A percentile compares a stretch with the other conserved stretches of the same genome.
Conservation (phyloP, 2,113 vertebrate species). For the Felis catus region DNA sequence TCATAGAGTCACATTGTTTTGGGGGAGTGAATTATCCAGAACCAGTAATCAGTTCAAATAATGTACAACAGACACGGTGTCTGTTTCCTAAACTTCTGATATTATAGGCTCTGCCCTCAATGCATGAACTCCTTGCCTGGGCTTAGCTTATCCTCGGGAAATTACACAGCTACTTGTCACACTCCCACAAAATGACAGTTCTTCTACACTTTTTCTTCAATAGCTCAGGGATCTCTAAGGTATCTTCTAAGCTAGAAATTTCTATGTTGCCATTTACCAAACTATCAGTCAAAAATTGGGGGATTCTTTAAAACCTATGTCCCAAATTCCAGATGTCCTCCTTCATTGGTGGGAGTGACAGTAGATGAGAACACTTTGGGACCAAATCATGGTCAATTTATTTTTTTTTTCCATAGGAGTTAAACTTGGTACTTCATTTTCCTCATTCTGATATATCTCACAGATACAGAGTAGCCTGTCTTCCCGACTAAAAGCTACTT, state of each 20-base stretch:
- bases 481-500: not conserved
- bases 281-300: not conserved
- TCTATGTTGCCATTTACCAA: conserved; percentile 45
- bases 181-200: conserved; percentile 50
- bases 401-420: not conserved
- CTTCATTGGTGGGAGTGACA: not conserved
- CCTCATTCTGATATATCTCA: not conserved
- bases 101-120: not conserved
- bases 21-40: not conserved
- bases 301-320: conserved; percentile 1
- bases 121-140: not conserved
- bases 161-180: conserved; percentile 48
- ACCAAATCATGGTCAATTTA: not conserved
- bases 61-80: not conserved
- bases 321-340: not conserved
- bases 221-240: not conserved
- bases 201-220: conserved; percentile 11
- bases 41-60: conserved; percentile 48
- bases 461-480: not conserved
- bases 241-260: conserved; percentile 46
- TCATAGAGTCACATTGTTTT: not conserved
- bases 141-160: conserved; percentile 42
- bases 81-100: conserved; percentile 44
- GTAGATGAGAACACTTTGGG: not conserved
- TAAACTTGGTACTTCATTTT: not conserved